A percentile compares a stretch with the other conserved stretches of the same genome.
phyloP scores from a whole-genome alignment of 2,797 vertebrate genomes.

The Botia almorhae region DNA sequence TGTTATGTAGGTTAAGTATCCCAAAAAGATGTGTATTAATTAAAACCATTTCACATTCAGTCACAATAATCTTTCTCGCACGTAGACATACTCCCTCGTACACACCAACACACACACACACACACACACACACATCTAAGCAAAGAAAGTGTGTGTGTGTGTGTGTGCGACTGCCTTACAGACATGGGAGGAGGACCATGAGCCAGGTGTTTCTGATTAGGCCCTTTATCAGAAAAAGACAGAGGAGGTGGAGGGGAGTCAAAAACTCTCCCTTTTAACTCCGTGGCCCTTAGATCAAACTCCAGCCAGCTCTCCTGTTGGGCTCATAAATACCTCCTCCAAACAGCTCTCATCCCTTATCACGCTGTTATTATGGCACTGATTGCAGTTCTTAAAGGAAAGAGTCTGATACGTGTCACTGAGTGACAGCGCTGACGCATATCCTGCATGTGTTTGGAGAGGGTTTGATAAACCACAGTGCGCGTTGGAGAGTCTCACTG shows the following conservation, averaged over 20 bases:
- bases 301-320: slow-evolving; percentile 43
- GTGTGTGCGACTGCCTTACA: slow-evolving; percentile 6
- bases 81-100: background rate
- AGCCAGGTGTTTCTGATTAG: slow-evolving; percentile 78
- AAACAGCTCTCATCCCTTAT: slow-evolving; percentile 63
- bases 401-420: slow-evolving; percentile 37
- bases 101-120: background rate
- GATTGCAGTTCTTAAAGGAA: slow-evolving; percentile 58
- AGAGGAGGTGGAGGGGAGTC: slow-evolving; percentile 32
- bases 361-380: slow-evolving; percentile 61
- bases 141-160: slow-evolving; percentile 4
- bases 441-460: slow-evolving; percentile 39
- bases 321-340: slow-evolving; percentile 64
- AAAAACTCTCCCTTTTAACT: slow-evolving; percentile 61
- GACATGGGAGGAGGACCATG: slow-evolving; percentile 55
- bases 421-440: slow-evolving; percentile 42
- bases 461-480: slow-evolving; percentile 3
- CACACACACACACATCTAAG: background rate
- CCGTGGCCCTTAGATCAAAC: slow-evolving; percentile 51
- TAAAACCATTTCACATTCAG: too few species aligned
- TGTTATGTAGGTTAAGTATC: too few species aligned
- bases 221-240: slow-evolving; percentile 64
- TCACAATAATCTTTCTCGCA: background rate
- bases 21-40: too few species aligned
- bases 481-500: background rate